These are phyloP conservation scores for Myotis findleyi DNA, from an alignment of 2,797 vertebrate genomes.

Conservation along the genomic window DNA sequence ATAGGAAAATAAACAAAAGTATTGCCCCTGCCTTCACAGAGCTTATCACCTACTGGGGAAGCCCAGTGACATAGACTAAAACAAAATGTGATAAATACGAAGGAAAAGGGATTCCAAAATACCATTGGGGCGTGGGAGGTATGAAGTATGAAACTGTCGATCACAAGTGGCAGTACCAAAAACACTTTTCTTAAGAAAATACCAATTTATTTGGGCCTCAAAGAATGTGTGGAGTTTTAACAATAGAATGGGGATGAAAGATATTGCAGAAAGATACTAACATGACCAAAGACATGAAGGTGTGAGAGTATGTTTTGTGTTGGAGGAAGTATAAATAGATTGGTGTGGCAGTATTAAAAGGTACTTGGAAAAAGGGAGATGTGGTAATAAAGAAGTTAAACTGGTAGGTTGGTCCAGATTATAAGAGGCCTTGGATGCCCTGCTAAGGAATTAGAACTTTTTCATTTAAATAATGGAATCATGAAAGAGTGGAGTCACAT, in stretches of 20 bases:
- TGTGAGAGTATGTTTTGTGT: not conserved
- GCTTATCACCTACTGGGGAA: not conserved
- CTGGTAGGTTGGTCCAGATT: not conserved
- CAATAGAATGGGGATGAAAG: not conserved
- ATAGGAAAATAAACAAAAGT: constrained; percentile 2
- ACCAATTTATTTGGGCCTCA: not conserved
- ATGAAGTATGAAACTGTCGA: not conserved
- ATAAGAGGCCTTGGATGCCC: not conserved
- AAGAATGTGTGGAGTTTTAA: constrained; percentile 2
- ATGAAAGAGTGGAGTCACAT: not conserved
- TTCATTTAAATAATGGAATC: constrained; percentile 42
- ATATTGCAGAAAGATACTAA: not conserved
- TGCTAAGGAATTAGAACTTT: constrained; percentile 12
- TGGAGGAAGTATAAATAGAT: not conserved
- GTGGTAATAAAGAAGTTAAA: not conserved
- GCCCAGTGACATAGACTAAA: not conserved
- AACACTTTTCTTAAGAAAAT: not conserved
- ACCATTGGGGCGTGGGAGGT: fast-evolving
- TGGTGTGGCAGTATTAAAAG: not conserved
- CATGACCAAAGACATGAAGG: not conserved
- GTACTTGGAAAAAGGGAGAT: not conserved
- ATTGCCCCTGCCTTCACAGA: not conserved
- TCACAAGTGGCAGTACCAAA: not conserved
- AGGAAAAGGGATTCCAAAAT: not conserved
- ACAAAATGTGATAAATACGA: not conserved